Base-by-base conservation (phyloP, 1,140 invertebrate species). In the Drosophila busckii region DNA sequence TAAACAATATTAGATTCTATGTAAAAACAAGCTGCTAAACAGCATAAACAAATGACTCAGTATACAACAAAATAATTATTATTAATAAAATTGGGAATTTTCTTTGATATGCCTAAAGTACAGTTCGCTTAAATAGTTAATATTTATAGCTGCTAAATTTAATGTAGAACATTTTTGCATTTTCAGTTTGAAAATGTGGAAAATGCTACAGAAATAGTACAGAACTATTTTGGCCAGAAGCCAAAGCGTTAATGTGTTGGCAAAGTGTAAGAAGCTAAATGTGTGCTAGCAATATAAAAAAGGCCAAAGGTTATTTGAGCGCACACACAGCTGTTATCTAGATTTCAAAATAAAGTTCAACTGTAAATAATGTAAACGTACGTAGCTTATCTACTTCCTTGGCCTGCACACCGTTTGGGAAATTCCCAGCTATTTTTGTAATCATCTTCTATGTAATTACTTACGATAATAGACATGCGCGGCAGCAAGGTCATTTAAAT, bases 351-450 rank as follows among this genome's bases (percentile, higher is more conserved):
- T n/a, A n/a, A n/a, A n/a, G n/a, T n/a, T n/a, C n/a, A n/a, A n/a
- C n/a, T n/a, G n/a, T 38, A 41, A 3, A 42, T 16, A 12, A 17
- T 6, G 4, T 12, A 4, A n/a, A 6, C 23, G 19, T 20, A 34
- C 17, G 4, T 15, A 41, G 3, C 5, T 29, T 4, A 12, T 29
- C 5, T 31, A 8, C 13, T 13, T 19, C 28, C 4, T 44, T 28
- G 9, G 9, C 7, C n/a, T 13, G 9, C 10, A 22, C 4, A 31
- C 26, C 6, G 6, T n/a, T 38, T 19, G 34, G 61, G 61, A 64
- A 64, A 54, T 64, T 64, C 61, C 61, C 61, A 64, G 29, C 28
- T 60, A 60, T 64, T 64, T 64, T 19, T 40, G 49, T 23, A 20
- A 29, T 31, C n/a, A 9, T n/a, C 3, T 23, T 25, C 20, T 12